These are phyloP conservation scores for Sparidentex hasta DNA, from an alignment of 2,797 vertebrate genomes.

Conservation along the genomic window DNA sequence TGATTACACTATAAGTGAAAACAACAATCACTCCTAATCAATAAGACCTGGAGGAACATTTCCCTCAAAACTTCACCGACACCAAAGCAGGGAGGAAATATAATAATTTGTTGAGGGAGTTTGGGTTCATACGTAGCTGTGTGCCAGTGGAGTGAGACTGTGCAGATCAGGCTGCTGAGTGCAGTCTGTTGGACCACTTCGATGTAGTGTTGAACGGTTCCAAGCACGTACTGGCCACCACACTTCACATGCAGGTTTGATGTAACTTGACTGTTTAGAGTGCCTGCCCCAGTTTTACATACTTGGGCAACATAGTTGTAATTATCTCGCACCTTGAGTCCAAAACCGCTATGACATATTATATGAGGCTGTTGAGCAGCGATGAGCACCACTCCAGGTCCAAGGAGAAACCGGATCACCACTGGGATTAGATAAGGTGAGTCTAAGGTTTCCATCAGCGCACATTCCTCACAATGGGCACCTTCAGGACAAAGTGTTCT, in stretches of 20 bases:
- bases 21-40: conserved; percentile 48
- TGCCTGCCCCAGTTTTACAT: conserved; percentile 51
- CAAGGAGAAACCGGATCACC: conserved; percentile 60
- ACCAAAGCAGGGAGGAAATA: conserved; percentile 36
- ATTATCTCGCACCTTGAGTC: conserved; percentile 73
- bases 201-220: conserved; percentile 70
- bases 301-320: conserved; percentile 34
- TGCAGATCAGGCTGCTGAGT: conserved; percentile 61
- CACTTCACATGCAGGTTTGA: conserved; percentile 63
- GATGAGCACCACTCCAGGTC: conserved; percentile 78
- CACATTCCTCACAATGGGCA: conserved; percentile 35
- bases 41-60: conserved; percentile 43
- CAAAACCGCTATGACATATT: conserved; percentile 83
- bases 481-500: conserved; percentile 31
- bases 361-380: conserved; percentile 78
- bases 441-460: conserved; percentile 83
- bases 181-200: conserved; percentile 63
- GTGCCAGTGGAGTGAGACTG: conserved; percentile 65
- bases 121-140: conserved; percentile 38
- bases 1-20: conserved; percentile 44
- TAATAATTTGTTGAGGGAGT: conserved; percentile 46
- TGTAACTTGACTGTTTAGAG: conserved; percentile 47
- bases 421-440: conserved; percentile 51
- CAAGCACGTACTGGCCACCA: conserved; percentile 58
- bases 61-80: conserved; percentile 46